Base-by-base conservation (phyloP, 2,797 vertebrate genomes). In the Centropyge bicolor region DNA sequence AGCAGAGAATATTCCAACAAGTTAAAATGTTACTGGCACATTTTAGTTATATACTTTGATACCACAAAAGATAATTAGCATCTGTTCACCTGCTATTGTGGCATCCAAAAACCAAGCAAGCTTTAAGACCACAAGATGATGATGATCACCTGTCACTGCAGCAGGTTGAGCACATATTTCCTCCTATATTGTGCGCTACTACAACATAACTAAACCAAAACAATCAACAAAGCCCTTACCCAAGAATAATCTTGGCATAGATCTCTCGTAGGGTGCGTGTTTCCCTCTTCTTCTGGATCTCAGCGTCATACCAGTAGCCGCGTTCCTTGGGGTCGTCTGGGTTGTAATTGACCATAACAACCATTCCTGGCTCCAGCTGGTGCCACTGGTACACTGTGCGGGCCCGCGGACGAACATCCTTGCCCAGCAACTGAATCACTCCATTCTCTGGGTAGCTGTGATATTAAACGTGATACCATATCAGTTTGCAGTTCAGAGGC, bases 271-370 rank as follows among this genome's bases (percentile, higher is more conserved):
- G 69, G 0, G 96, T 95, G 54, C 98, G 96, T 0, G 96, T 98
- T 85, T 98, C 97, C 16, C 95, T 95, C 87, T 97, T 99, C 54
- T 89, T 95, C 91, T 97, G 93, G 83, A 99, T 98, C 92, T 97
- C 94, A 0, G 97, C 98, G 0, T 99, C 98, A 0, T 99, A 99
- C 98, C 98, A 99, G 93, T 97, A 99, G 1, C 98, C 98, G 0
- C 98, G 95, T 76, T 99, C 98, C 77, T 96, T 97, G 6, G 97
- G 96, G 1, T 98, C 97, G 2, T 99, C 98, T 0, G 97, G 96
- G 82, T 99, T 99, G 83, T 96, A 99, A 94, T 99, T 99, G 40
- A 99, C 94, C 98, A 99, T 99, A 31, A 98, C 97, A 2, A 97
- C 88, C 92, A 98, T 97, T 12, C 97, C 98, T 2, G 94, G 88